Base-by-base conservation (phyloP, 2,797 vertebrate genomes). In the Euthynnus affinis region DNA sequence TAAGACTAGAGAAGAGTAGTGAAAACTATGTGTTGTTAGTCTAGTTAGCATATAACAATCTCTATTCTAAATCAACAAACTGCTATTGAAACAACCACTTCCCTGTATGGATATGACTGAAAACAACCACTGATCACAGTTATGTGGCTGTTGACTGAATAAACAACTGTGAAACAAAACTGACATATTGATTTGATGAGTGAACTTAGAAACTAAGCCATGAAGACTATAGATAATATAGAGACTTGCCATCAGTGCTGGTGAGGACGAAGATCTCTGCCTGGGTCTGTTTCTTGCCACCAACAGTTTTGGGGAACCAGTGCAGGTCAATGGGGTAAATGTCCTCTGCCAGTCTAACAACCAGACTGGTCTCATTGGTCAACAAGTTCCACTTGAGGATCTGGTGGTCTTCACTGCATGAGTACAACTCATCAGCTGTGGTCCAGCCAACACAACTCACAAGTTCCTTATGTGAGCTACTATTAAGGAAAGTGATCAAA, bases 401-500 rank as follows among this genome's bases (percentile, higher is more conserved):
- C 71, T 98, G 97, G 88, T 99, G 98, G 82, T 99, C 98, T 68
- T 99, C 98, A 2, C 98, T 96, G 90, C 97, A 99, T 0, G 98
- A 98, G 90, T 96, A 99, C 14, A 99, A 84, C 80, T 99, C 98
- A 3, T 99, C 98, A 15, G 98, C 97, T 23, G 96, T 96, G 2
- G 97, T 98, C 98, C 98, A 98, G 10, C 97, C 97, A 66, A 98
- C 95, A 71, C 97, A 98, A 89, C 97, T 98, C 72, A 98, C 97
- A 84, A 99, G 78, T 78, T 95, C 94, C 75, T 88, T 92, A 94
- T 95, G 95, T 96, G 74, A 67, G 56, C 52, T 63, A 44, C 56
- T 74, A 89, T 95, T 92, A 95, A 95, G 90, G 84, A 61, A 66
- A 85, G 12, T 46, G 6, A 58, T 69, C 3, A 25, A n/a, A 12